A percentile compares a stretch with the other conserved stretches of the same genome.
Conservation (phyloP, 2,797 vertebrate genomes). For the Rhinogobio ventralis region DNA sequence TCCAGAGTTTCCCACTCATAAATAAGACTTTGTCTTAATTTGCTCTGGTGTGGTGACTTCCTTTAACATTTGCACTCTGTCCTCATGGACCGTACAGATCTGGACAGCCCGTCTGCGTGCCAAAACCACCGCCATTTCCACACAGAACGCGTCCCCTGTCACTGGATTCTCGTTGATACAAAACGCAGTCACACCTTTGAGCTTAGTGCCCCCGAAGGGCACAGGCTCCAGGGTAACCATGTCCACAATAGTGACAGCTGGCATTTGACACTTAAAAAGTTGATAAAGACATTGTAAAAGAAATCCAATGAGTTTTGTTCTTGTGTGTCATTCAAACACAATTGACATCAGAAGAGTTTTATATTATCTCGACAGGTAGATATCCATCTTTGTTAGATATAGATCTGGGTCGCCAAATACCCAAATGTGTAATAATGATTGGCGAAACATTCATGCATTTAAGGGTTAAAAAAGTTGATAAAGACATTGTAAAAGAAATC, state of each 20-base stretch:
- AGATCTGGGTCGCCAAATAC: too few species aligned
- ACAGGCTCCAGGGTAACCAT: constrained; percentile 93
- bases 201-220: constrained; percentile 88
- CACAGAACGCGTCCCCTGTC: constrained; percentile 92
- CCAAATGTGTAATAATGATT: too few species aligned
- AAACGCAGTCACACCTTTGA: constrained; percentile 89
- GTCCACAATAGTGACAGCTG: constrained; percentile 89
- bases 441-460: too few species aligned
- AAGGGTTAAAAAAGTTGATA: background rate
- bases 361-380: too few species aligned
- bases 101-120: constrained; percentile 91
- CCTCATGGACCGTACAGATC: constrained; percentile 93
- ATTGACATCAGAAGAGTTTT: too few species aligned
- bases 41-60: constrained; percentile 93
- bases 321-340: too few species aligned
- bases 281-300: too few species aligned
- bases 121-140: constrained; percentile 92
- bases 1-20: too few species aligned
- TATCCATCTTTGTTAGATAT: too few species aligned
- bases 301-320: too few species aligned
- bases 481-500: background rate
- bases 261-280: background rate
- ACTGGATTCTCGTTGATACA: constrained; percentile 95
- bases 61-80: constrained; percentile 93
- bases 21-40: too few species aligned